Base-by-base conservation (phyloP, 2,113 vertebrate species). In the Cisticola juncidis region DNA sequence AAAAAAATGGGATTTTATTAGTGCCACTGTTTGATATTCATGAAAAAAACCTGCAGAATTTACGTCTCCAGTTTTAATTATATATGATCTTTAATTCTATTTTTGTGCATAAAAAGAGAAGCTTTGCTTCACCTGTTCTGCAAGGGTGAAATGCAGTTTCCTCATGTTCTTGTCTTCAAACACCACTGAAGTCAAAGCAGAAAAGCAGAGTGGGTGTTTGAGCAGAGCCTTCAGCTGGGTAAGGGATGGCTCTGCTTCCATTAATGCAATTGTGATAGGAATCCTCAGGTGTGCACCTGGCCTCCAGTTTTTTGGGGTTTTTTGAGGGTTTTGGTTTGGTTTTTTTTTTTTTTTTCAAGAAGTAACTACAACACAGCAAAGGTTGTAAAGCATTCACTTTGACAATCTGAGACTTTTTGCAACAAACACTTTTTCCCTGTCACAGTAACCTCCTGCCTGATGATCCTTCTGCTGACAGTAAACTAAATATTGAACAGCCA, bases 401-500 rank as follows among this genome's bases (percentile, higher is more conserved):
- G 94, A 91, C 94, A 90, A 84, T 61, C 2, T 36, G 81, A 74
- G 36, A 29, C 79, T 61, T 86, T 64, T 58, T 87, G 64, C 61
- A 73, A 57, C 45, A 77, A 90, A 65, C 18, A 7, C 2, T 17
- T 83, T 61, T 24, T 2, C 11, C 62, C 16, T 31, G 16, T 74
- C 12, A 2, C 31, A 22, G 36, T 61, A 53, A 91, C 71, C 61
- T 94, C 79, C 50, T 57, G 60, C 36, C 72, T 68, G 70, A 65
- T 74, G 62, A 73, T 71, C 82, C 79, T 92, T 90, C 23, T 84
- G 60, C 72, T 93, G 90, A 89, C 82, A 96, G 81, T 74, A 87
- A 92, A 78, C 79, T 90, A 96, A 94, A 94, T 94, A 94, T 74
- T 95, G 92, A 91, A 89, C 47, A 60, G 16, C 21, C 51, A 68